Percentiles rank a stretch among this genome's conserved stretches.
phyloP scores from a whole-genome alignment of 2,113 vertebrate species.

The Sinocyclocheilus anshuiensis region DNA sequence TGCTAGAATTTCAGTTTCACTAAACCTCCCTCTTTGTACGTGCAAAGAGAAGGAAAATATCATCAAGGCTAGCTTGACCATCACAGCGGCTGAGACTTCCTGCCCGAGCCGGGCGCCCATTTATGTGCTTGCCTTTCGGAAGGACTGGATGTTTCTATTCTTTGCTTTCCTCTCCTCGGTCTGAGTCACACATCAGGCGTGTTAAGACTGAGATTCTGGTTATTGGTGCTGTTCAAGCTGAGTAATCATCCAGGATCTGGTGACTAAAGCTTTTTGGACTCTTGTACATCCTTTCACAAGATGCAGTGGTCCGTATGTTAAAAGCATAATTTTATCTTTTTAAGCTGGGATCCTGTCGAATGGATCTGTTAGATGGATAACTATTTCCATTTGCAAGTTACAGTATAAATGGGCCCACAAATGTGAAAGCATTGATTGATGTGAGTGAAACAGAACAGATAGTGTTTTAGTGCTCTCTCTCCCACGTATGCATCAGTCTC shows the following conservation, averaged over 20 bases:
- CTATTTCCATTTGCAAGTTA: neutral
- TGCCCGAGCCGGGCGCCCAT: constrained; percentile 9
- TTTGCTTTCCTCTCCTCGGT: constrained; percentile 28
- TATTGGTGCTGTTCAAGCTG: constrained; percentile 33
- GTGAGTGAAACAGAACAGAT: constrained; percentile 1
- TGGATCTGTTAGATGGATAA: neutral
- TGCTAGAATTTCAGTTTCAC: neutral
- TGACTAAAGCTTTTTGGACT: constrained; percentile 25
- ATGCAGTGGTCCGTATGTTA: constrained; percentile 13
- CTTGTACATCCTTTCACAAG: constrained; percentile 1
- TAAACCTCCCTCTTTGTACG: neutral
- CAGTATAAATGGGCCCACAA: neutral
- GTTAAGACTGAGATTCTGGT: constrained; percentile 21
- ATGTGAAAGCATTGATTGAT: constrained; percentile 12
- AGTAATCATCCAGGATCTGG: constrained; percentile 39
- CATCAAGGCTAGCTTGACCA: constrained; percentile 18
- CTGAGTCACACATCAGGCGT: constrained; percentile 37
- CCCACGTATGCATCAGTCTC: neutral
- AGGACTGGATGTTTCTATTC: constrained; percentile 46
- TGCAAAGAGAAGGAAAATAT: constrained; percentile 28
- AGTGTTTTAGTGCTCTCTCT: constrained; percentile 33
- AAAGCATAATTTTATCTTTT: constrained; percentile 6
- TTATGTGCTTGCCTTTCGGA: constrained; percentile 16
- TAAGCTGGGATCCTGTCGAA: neutral
- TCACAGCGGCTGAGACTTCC: constrained; percentile 41